Conservation (phyloP, 2,797 vertebrate species). For the Macropodus opercularis region DNA sequence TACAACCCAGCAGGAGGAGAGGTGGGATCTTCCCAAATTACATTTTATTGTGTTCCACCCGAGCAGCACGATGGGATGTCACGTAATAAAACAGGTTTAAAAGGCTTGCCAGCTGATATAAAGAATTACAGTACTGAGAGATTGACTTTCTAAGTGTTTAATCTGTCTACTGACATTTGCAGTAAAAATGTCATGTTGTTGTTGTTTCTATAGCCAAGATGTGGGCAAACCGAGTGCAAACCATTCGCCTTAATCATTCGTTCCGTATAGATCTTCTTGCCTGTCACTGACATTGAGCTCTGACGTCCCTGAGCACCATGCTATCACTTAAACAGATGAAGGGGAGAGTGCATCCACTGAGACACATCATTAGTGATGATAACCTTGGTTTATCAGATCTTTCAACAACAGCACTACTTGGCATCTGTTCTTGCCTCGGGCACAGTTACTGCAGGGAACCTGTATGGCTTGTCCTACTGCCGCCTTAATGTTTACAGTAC, state of each 20-base stretch:
- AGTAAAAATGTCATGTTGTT: not conserved
- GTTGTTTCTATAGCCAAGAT: not conserved
- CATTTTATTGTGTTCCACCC: constrained; percentile 23
- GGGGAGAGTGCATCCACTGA: not conserved
- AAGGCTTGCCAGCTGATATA: not conserved
- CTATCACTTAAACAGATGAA: not conserved
- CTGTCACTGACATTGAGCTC: not conserved
- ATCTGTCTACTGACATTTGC: not conserved
- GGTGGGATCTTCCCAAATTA: constrained; percentile 11
- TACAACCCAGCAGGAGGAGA: constrained; percentile 29
- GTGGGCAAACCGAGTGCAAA: too few relatives aligned
- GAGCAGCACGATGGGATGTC: not conserved
- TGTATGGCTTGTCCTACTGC: too few relatives aligned
- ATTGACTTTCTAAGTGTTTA: not conserved
- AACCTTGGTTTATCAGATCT: not conserved
- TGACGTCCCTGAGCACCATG: not conserved
- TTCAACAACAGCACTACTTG: not conserved
- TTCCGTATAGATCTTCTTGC: not conserved
- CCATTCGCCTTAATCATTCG: too few relatives aligned
- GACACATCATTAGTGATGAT: not conserved
- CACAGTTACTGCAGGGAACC: too few relatives aligned
- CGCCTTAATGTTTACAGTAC: too few relatives aligned
- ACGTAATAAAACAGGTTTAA: not conserved
- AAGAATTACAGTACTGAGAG: not conserved
- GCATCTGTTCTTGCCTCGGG: too few relatives aligned